Conservation (phyloP, 2,797 vertebrate species). For the Knipowitschia caucasica region DNA sequence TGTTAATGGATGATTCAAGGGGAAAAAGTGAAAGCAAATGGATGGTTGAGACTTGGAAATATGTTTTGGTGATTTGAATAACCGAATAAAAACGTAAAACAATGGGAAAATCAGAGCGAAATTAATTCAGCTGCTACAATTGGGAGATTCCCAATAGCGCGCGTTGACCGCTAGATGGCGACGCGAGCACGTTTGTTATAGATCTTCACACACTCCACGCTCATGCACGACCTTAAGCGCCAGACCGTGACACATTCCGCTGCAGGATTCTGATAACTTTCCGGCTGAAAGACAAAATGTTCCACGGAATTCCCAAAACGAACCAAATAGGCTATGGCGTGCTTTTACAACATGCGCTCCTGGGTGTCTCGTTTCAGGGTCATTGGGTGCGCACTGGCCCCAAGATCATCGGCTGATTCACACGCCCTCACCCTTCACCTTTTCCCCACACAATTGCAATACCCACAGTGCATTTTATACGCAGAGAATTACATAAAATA, state of each 20-base stretch:
- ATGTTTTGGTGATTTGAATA: background rate
- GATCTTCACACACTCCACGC: background rate
- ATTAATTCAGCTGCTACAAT: background rate
- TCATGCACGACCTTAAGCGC: conserved; percentile 4
- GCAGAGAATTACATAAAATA: no score
- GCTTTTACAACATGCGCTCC: background rate
- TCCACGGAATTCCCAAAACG: background rate
- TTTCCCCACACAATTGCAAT: conserved; percentile 53
- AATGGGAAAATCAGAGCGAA: background rate
- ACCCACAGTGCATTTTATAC: conserved; percentile 17
- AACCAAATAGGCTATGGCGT: background rate
- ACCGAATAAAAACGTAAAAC: background rate
- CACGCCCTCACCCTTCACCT: conserved; percentile 58
- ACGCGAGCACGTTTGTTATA: conserved; percentile 24
- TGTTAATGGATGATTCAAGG: conserved; percentile 25
- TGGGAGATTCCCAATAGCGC: background rate
- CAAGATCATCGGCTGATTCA: conserved; percentile 45
- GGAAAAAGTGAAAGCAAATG: conserved; percentile 39
- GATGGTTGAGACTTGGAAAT: conserved; percentile 17
- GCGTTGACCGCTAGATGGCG: conserved; percentile 62
- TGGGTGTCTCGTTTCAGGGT: conserved; percentile 1
- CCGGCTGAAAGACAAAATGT: conserved; percentile 12
- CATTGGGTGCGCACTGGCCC: conserved; percentile 25
- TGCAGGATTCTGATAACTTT: conserved; percentile 12
- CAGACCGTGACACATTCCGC: conserved; percentile 11